Conservation (phyloP, 2,113 vertebrate species). For the Loxodonta africana region DNA sequence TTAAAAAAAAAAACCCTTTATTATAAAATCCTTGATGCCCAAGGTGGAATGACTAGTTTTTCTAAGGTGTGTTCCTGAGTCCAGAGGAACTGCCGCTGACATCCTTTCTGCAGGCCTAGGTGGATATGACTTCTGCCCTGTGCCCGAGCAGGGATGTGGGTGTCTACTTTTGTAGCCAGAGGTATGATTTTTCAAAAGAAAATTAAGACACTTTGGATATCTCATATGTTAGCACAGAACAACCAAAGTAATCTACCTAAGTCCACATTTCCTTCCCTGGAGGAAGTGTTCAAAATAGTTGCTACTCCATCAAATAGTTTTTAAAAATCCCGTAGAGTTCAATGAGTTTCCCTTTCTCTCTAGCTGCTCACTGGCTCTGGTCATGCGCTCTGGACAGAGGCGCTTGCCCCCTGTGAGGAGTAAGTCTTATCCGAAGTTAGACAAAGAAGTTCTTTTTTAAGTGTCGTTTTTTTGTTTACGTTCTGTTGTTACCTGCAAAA, state of each 20-base stretch:
- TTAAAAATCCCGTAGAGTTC: constrained; percentile 41
- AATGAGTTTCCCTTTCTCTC: constrained; percentile 75
- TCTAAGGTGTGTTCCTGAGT: neutral
- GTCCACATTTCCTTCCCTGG: neutral
- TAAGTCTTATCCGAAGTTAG: accelerated
- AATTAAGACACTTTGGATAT: constrained; percentile 73
- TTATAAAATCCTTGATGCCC: constrained; percentile 77
- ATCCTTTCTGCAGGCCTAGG: accelerated
- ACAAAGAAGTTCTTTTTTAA: neutral
- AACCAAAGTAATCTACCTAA: neutral
- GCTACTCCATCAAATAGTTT: neutral
- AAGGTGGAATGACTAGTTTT: neutral
- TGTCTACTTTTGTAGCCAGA: constrained; percentile 42
- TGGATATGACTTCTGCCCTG: neutral
- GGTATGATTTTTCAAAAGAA: neutral
- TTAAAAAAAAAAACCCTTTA: constrained; percentile 84
- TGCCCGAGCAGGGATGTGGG: neutral
- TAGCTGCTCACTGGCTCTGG: neutral
- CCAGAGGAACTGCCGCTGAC: neutral
- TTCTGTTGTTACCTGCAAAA: neutral
- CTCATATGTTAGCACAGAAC: constrained; percentile 51
- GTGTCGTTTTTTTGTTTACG: neutral
- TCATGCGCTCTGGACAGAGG: accelerated
- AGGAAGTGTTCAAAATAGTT: neutral
- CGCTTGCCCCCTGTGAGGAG: accelerated